Percentiles rank a stretch among this genome's conserved stretches.
Conservation (phyloP, 2,888 invertebrate genomes). For the Melanotus villosus region DNA sequence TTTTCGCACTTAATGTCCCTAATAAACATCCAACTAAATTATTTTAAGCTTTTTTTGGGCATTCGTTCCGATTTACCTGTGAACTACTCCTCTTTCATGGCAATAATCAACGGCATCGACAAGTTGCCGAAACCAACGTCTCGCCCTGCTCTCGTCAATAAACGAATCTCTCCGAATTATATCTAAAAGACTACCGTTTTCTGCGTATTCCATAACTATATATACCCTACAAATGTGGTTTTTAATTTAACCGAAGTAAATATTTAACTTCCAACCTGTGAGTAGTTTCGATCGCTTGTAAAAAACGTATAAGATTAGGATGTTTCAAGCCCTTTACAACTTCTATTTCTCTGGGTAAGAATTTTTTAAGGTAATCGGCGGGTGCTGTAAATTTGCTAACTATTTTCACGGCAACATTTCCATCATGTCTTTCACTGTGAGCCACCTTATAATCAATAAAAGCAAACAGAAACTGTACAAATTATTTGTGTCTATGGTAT, state of each 20-base stretch:
- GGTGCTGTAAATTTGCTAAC: constrained; percentile 88
- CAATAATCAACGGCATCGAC: constrained; percentile 84
- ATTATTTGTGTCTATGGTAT: constrained; percentile 37
- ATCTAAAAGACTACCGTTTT: constrained; percentile 84
- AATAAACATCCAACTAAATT: constrained; percentile 46
- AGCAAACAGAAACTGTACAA: constrained; percentile 54
- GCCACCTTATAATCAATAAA: constrained; percentile 73
- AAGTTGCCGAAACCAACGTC: constrained; percentile 81
- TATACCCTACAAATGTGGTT: constrained; percentile 74
- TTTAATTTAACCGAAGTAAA: neutral
- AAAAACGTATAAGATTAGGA: constrained; percentile 83
- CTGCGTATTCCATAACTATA: constrained; percentile 88
- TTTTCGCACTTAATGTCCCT: constrained; percentile 90
- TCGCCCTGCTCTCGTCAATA: constrained; percentile 78
- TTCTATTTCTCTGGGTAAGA: constrained; percentile 86
- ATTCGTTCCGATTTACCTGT: constrained; percentile 78
- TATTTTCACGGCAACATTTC: constrained; percentile 86
- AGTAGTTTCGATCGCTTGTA: constrained; percentile 88
- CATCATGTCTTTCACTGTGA: constrained; percentile 79
- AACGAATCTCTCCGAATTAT: constrained; percentile 80
- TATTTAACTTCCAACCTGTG: constrained; percentile 75
- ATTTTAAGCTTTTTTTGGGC: too few relatives aligned
- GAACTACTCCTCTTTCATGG: constrained; percentile 84
- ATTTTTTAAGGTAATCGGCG: constrained; percentile 84
- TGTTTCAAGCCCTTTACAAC: constrained; percentile 86